Evolutionary conservation across 2,888 invertebrate genomes (phyloP).

Genomic region (Microctonus brassicae): DNA sequence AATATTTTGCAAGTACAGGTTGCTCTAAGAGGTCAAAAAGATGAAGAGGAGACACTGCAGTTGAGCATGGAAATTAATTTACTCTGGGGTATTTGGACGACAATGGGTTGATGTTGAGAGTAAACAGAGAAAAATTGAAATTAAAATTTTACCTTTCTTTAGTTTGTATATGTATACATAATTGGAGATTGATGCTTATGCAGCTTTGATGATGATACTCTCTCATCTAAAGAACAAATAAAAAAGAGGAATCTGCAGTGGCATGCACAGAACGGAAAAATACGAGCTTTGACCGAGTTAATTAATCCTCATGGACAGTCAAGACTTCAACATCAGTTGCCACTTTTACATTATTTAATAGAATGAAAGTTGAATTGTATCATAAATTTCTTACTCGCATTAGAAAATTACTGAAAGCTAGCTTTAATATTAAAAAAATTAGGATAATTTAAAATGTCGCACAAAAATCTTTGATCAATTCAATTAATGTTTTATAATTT

Average conservation of each 20-base stretch:
- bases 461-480: too few species aligned
- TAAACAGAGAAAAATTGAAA: background rate
- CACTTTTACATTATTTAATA: background rate
- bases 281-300: slow-evolving; percentile 34
- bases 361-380: background rate
- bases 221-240: background rate
- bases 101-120: slow-evolving; percentile 6
- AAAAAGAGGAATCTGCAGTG: slow-evolving; percentile 6
- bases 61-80: slow-evolving; percentile 49
- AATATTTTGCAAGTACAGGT: background rate
- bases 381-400: too few species aligned
- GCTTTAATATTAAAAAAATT: too few species aligned
- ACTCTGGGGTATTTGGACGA: slow-evolving; percentile 27
- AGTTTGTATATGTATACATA: too few species aligned
- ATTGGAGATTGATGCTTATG: background rate
- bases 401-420: too few species aligned
- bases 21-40: slow-evolving; percentile 41
- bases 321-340: slow-evolving; percentile 13
- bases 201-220: too few species aligned
- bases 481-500: too few species aligned
- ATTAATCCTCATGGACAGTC: slow-evolving; percentile 43
- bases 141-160: background rate
- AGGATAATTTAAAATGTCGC: too few species aligned
- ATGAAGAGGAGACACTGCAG: slow-evolving; percentile 35
- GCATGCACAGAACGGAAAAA: background rate